These are phyloP conservation scores for Parazoanthus swiftii DNA, from an alignment of 92 coral and sea anemone species.

Conservation along the genomic window DNA sequence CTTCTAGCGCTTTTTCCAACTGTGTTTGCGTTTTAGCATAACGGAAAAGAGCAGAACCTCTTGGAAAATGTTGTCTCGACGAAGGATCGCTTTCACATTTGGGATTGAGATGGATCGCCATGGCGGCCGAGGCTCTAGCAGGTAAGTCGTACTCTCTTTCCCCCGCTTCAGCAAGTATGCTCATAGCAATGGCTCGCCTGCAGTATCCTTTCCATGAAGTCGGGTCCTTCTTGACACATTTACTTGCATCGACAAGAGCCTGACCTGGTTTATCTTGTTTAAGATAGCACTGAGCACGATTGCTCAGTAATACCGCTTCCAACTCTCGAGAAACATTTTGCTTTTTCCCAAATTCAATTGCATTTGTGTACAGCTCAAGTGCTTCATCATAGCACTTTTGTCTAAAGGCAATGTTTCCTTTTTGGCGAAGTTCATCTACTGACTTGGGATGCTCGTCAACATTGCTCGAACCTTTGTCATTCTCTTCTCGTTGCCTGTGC, in stretches of 20 bases:
- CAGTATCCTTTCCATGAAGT: slow-evolving; percentile 32
- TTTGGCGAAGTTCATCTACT: slow-evolving; percentile 4
- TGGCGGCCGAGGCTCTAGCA: slow-evolving; percentile 22
- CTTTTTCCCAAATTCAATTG: not conserved
- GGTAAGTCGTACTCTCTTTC: slow-evolving; percentile 9
- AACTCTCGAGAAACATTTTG: not conserved
- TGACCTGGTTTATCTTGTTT: slow-evolving; percentile 5
- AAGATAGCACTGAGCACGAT: slow-evolving; percentile 33
- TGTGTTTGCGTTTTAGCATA: not conserved
- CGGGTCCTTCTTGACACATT: slow-evolving; percentile 18
- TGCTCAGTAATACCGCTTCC: not conserved
- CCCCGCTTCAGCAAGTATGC: not conserved
- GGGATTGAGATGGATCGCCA: slow-evolving; percentile 28
- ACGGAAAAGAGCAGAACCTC: not conserved
- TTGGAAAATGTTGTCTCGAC: not conserved
- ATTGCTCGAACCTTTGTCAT: not conserved
- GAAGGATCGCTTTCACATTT: not conserved
- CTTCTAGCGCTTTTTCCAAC: not conserved
- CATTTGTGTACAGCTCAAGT: not conserved
- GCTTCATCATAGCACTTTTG: slow-evolving; percentile 4
- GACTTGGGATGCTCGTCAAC: not conserved
- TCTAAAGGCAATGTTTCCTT: slow-evolving; percentile 12
- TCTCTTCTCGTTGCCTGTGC: too few species aligned
- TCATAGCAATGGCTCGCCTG: slow-evolving; percentile 28
- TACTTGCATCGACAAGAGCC: slow-evolving; percentile 27